Conservation (phyloP, 2,888 invertebrate genomes). For the Amphipyra tragopoginis region DNA sequence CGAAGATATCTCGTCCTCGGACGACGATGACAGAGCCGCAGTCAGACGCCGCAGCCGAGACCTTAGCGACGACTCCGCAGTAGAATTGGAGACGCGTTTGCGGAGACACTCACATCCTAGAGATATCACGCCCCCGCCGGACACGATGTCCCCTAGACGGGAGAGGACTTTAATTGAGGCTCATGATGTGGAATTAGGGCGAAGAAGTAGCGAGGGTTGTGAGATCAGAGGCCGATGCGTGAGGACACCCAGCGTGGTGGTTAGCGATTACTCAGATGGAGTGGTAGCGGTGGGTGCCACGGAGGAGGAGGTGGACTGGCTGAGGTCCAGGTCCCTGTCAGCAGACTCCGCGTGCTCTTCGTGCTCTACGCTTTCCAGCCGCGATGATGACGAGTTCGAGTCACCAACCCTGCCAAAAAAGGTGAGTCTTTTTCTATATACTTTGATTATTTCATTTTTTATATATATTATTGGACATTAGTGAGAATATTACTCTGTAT, state of each 20-base stretch:
- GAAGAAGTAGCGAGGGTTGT: constrained; percentile 86
- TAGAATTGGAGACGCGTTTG: constrained; percentile 86
- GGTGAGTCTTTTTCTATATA: constrained; percentile 75
- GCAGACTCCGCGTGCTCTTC: constrained; percentile 94
- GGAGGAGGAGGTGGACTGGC: constrained; percentile 84
- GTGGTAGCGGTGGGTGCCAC: constrained; percentile 83
- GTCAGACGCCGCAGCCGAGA: constrained; percentile 85
- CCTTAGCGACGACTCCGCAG: constrained; percentile 89
- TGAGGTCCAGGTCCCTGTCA: constrained; percentile 86
- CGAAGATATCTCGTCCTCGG: constrained; percentile 85
- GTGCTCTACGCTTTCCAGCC: constrained; percentile 93
- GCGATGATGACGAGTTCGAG: constrained; percentile 91
- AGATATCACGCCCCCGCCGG: constrained; percentile 81
- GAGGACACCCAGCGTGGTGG: constrained; percentile 95
- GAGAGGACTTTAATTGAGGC: constrained; percentile 86
- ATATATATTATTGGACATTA: background rate
- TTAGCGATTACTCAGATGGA: constrained; percentile 96
- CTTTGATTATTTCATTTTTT: constrained; percentile 9
- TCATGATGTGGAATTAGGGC: constrained; percentile 89
- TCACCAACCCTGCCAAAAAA: constrained; percentile 85
- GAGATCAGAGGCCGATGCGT: constrained; percentile 90
- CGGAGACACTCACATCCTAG: constrained; percentile 83
- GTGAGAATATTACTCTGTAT: background rate
- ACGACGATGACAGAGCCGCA: constrained; percentile 86
- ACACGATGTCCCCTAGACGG: constrained; percentile 80